A percentile compares a stretch with the other conserved stretches of the same genome.
These are phyloP conservation scores for Diorhabda elongata DNA, from an alignment of 1,140 invertebrate species.

Conservation along the genomic window DNA sequence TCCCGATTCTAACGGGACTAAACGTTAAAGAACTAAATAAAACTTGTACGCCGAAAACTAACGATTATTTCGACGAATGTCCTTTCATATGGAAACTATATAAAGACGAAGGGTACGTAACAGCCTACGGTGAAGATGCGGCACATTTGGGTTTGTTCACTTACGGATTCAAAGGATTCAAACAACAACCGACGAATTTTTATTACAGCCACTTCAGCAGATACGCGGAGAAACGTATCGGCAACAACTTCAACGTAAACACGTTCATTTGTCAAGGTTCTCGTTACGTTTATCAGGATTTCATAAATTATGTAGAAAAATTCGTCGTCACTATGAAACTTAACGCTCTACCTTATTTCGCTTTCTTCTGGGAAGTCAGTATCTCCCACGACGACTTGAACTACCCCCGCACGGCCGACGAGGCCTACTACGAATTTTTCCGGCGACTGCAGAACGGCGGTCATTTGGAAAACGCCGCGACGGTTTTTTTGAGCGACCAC, in stretches of 20 bases:
- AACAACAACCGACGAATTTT: slow-evolving; percentile 74
- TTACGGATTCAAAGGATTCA: slow-evolving; percentile 74
- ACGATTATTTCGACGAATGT: slow-evolving; percentile 61
- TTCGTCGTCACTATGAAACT: slow-evolving; percentile 54
- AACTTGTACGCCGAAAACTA: slow-evolving; percentile 54
- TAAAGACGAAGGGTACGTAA: slow-evolving; percentile 67
- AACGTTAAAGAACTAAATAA: slow-evolving; percentile 56
- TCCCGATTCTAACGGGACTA: slow-evolving; percentile 68
- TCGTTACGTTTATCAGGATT: slow-evolving; percentile 52
- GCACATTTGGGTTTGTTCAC: slow-evolving; percentile 75
- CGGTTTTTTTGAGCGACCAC: slow-evolving; percentile 90
- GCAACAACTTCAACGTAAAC: slow-evolving; percentile 55
- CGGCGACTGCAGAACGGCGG: slow-evolving; percentile 55
- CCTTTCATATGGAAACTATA: slow-evolving; percentile 78
- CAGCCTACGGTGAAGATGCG: slow-evolving; percentile 75
- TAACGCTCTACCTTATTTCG: slow-evolving; percentile 57
- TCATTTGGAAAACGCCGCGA: slow-evolving; percentile 61
- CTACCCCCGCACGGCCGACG: slow-evolving; percentile 64
- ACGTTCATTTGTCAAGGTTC: slow-evolving; percentile 61
- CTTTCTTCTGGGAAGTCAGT: slow-evolving; percentile 74
- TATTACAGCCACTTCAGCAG: slow-evolving; percentile 73
- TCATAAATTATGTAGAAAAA: slow-evolving; percentile 58
- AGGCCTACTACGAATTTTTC: slow-evolving; percentile 56
- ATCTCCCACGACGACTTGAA: slow-evolving; percentile 76
- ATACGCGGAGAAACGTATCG: slow-evolving; percentile 57